Conservation (phyloP, 2,113 vertebrate genomes). For the Mungos mungo region DNA sequence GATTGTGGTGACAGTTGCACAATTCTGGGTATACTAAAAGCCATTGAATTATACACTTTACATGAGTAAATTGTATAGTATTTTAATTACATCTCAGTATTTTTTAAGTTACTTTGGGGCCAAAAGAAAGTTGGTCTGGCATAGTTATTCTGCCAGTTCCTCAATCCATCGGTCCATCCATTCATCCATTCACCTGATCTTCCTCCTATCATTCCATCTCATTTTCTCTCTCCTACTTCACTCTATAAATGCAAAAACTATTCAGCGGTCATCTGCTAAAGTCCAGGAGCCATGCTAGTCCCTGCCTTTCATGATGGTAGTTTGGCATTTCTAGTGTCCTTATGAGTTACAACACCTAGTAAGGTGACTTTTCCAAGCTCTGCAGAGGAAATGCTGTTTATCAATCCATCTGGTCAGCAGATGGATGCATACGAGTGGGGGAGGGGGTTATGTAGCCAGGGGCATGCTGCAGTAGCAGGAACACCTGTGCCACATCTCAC, state of each 20-base stretch:
- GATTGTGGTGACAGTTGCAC: not conserved
- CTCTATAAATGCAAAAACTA: not conserved
- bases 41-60: not conserved
- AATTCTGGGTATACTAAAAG: not conserved
- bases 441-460: not conserved
- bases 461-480: not conserved
- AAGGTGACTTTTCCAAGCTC: constrained; percentile 37
- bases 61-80: not conserved
- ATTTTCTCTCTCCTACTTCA: not conserved
- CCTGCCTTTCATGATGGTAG: not conserved
- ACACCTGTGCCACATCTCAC: not conserved
- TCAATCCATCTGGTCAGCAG: not conserved
- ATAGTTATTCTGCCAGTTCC: not conserved
- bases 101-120: not conserved
- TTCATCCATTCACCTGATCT: not conserved
- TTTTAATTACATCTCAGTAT: not conserved
- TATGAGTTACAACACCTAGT: not conserved
- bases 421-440: not conserved
- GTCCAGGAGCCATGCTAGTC: not conserved
- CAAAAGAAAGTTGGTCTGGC: not conserved
- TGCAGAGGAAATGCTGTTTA: not conserved
- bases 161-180: not conserved
- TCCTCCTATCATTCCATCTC: not conserved
- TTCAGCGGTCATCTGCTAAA: not conserved
- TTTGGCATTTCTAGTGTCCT: not conserved